These are phyloP conservation scores for Porites rus DNA, from an alignment of 92 coral and sea anemone species.

Conservation along the genomic window DNA sequence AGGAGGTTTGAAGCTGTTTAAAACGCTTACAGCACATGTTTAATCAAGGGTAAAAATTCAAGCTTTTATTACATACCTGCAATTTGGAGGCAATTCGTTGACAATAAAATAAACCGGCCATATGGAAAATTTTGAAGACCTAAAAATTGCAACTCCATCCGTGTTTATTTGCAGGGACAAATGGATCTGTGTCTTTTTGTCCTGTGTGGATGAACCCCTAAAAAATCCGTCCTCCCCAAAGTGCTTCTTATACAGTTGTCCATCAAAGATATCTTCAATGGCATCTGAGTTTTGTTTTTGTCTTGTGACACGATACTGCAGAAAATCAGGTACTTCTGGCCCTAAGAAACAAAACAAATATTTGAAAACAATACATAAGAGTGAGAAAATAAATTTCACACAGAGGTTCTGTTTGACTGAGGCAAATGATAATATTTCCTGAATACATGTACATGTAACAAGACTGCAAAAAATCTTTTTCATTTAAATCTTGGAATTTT, in stretches of 20 bases:
- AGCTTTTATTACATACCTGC: slow-evolving; percentile 35
- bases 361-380: too few species aligned
- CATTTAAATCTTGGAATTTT: too few species aligned
- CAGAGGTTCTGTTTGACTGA: too few species aligned
- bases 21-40: too few species aligned
- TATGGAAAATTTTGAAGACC: slow-evolving; percentile 56
- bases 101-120: slow-evolving; percentile 67
- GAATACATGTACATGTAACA: too few species aligned
- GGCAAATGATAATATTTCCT: too few species aligned
- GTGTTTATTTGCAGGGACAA: slow-evolving; percentile 68
- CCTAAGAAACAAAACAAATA: slow-evolving; percentile 21
- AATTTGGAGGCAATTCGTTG: slow-evolving; percentile 69
- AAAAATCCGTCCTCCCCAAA: slow-evolving; percentile 51
- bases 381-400: too few species aligned
- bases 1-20: too few species aligned
- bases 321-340: slow-evolving; percentile 23
- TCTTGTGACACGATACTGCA: slow-evolving; percentile 26
- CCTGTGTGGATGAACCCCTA: slow-evolving; percentile 34
- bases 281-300: slow-evolving; percentile 23
- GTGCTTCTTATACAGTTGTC: slow-evolving; percentile 63
- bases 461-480: too few species aligned
- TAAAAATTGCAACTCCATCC: slow-evolving; percentile 64
- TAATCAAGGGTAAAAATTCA: too few species aligned
- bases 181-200: slow-evolving; percentile 44
- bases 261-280: slow-evolving; percentile 67